Base-by-base conservation (phyloP, 2,888 invertebrate genomes). In the Drosophila robusta region DNA sequence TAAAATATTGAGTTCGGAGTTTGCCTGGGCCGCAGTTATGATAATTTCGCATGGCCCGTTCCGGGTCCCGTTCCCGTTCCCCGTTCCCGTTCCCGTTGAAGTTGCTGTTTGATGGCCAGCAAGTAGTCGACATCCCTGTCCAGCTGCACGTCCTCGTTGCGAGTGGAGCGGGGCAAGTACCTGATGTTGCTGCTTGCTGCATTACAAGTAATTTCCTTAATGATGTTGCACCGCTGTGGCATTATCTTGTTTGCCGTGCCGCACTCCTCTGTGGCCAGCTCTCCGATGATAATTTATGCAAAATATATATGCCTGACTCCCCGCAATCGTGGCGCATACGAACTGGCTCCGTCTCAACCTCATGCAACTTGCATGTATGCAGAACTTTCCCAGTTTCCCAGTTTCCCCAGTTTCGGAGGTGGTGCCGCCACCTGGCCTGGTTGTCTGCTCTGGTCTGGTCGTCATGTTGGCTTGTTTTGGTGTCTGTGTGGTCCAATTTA, bases 201-300 rank as follows among this genome's bases (percentile, higher is more conserved):
- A 88, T 75, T 88, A 88, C 88, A 83, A 88, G 85, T 87, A 86
- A 86, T 86, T 86, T 86, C 74, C 85, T 86, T 89, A 86, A 86
- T 86, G 85, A 89, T 86, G 85, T 88, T 84, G 83, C 84, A 65
- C 83, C 81, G 81, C 79, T 69, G 73, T 77, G 73, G 79, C 81
- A 85, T 85, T 85, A 85, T 89, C 85, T 89, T 89, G 85, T 86
- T 86, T 89, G 87, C 66, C 46, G 39, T 52, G 62, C 72, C 60
- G 55, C 70, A 67, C 56, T 58, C 49, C 51, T 57, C 60, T 54
- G 69, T 14, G 55, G 70, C 42, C 54, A 22, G 52, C 18, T 29
- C 54, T 66, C 47, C 67, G 68, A 70, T 84, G 72, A 84, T 84
- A 84, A 84, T 84, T 84, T 84, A 84, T 84, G 89, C 89, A 86